Conservation (phyloP, 2,888 invertebrate genomes). For the Folsomia manolachei region DNA sequence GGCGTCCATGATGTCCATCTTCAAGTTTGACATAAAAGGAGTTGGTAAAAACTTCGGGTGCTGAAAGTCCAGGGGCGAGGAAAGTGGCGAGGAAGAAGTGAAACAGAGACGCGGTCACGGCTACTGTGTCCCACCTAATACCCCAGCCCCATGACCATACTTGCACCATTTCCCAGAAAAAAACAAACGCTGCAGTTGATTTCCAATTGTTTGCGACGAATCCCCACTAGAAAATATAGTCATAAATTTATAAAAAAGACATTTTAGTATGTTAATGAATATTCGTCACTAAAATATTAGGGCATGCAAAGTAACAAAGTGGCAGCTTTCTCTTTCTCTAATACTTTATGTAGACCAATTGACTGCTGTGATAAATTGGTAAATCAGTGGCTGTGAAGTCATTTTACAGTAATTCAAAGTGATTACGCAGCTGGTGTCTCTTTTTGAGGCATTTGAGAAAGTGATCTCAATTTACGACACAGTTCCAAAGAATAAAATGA, state of each 20-base stretch:
- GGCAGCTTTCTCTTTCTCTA: not conserved
- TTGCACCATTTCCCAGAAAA: constrained; percentile 48
- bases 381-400: not conserved
- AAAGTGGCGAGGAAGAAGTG: constrained; percentile 30
- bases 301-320: no score
- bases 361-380: not conserved
- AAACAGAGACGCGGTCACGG: constrained; percentile 30
- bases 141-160: constrained; percentile 41
- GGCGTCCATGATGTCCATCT: constrained; percentile 71
- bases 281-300: no score
- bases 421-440: not conserved
- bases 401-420: not conserved
- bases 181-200: no score
- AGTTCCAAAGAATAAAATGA: no score
- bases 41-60: constrained; percentile 83
- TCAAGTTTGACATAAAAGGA: constrained; percentile 89
- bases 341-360: no score
- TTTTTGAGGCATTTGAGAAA: no score
- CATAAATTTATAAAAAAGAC: not conserved
- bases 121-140: constrained; percentile 28
- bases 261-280: no score
- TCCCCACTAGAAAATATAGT: not conserved
- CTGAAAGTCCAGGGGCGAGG: constrained; percentile 46
- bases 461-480: no score
- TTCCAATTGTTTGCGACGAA: not conserved